Evolutionary conservation across 1,140 invertebrate genomes (phyloP), one percentile per base, ranked within the genome.

Genomic region (Protaetia brevitarsis): DNA sequence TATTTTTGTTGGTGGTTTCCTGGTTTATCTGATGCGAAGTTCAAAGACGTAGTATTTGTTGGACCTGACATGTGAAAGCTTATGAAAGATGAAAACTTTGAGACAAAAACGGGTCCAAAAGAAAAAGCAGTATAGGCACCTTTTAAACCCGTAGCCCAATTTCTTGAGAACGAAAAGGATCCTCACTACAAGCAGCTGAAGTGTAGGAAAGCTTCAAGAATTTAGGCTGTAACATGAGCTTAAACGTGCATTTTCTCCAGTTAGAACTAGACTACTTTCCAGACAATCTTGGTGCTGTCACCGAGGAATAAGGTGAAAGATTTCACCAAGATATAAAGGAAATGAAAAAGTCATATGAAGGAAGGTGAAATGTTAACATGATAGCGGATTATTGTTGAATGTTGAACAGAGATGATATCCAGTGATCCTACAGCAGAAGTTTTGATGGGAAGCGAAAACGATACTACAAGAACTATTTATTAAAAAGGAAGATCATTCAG

Each of bases 181-280:
- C 28, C 30, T 8, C 36, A 73, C 36, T 72, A 73, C 36, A 69
- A 67, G n/a, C n/a, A 58, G 28, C 63, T 19, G 37, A 70, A 31
- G 70, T 76, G 10, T 23, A 21, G 2, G 63, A 64, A 37, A 36
- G 72, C 63, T 30, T 65, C n/a, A 13, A 60, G 19, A 65, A 57
- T 6, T 64, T 34, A 34, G 31, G 31, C 31, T 34, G n/a, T n/a
- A n/a, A n/a, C n/a, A 34, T 34, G 31, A 51, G 21, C 21, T 45
- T 74, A 51, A 76, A 76, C 59, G 27, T 77, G 5, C 72, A 76
- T 64, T 75, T 71, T 70, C 63, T 76, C 11, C 58, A 70, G 21
- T 72, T 45, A 28, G 41, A 73, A 31, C 16, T 75, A 10, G 71
- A 74, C 26, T 56, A 64, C 29, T 74, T 75, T 41, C 71, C 69